Conservation (phyloP, 2,797 vertebrate species). For the Sus cebifrons region DNA sequence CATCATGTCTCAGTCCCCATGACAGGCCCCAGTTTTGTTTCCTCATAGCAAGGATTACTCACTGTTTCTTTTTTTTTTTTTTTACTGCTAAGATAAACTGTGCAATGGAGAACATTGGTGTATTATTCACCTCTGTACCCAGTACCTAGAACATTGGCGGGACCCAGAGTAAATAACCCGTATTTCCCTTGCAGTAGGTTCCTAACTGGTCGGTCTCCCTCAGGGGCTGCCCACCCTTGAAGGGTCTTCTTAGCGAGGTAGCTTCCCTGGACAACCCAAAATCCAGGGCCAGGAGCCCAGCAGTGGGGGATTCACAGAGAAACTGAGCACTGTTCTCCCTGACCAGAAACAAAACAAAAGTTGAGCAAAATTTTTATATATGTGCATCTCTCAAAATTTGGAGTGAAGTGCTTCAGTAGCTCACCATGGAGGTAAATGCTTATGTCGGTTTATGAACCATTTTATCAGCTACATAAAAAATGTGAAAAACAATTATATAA, state of each 20-base stretch:
- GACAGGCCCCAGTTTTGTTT: background rate
- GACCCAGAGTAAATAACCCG: background rate
- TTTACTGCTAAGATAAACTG: constrained; percentile 4
- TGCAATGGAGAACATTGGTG: background rate
- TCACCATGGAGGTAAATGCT: background rate
- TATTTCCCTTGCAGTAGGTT: background rate
- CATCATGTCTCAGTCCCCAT: background rate
- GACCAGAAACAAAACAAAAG: background rate
- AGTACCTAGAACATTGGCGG: background rate
- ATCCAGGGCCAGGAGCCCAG: background rate
- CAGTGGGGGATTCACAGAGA: background rate
- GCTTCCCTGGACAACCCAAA: background rate
- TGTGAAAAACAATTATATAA: background rate
- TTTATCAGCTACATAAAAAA: constrained; percentile 20
- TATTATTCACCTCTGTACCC: background rate
- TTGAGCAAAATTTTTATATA: background rate
- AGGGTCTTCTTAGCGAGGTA: background rate
- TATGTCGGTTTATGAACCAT: background rate
- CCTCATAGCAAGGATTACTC: background rate
- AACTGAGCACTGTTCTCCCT: background rate
- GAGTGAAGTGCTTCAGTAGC: background rate
- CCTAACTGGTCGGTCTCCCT: background rate
- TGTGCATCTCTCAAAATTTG: background rate
- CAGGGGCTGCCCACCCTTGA: too few species aligned
- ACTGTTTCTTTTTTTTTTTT: background rate